A percentile compares a stretch with the other conserved stretches of the same genome.
Conservation (phyloP, 1,140 invertebrate genomes). For the Tyrophagus putrescentiae region DNA sequence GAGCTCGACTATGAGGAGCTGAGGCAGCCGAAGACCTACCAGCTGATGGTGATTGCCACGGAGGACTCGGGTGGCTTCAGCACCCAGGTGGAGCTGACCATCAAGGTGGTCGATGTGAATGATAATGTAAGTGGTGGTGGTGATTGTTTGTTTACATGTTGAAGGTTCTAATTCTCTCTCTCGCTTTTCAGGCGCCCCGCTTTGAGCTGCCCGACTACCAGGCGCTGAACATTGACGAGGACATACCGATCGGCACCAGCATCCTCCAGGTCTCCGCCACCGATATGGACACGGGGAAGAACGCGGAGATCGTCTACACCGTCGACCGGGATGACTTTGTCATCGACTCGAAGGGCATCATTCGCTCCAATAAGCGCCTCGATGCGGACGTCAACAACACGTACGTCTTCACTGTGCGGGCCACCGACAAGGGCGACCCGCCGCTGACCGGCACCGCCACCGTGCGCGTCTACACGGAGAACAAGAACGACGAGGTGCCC, state of each 20-base stretch:
- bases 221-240: constrained; percentile 84
- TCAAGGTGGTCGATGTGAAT: constrained; percentile 59
- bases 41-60: constrained; percentile 75
- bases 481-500: constrained; percentile 88
- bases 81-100: constrained; percentile 60
- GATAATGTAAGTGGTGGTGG: constrained; percentile 57
- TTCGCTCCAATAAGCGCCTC: constrained; percentile 77
- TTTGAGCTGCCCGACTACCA: constrained; percentile 89
- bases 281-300: constrained; percentile 75
- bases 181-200: constrained; percentile 72
- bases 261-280: constrained; percentile 60
- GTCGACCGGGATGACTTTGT: constrained; percentile 83
- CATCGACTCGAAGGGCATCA: constrained; percentile 74
- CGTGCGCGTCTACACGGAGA: constrained; percentile 82
- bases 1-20: constrained; percentile 88
- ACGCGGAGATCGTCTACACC: constrained; percentile 81
- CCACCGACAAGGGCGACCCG: constrained; percentile 81
- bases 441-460: constrained; percentile 78
- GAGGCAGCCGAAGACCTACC: constrained; percentile 78
- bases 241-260: constrained; percentile 72
- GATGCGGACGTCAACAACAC: constrained; percentile 90
- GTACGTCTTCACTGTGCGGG: constrained; percentile 82
- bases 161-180: constrained; percentile 60
- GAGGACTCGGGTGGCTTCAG: constrained; percentile 90
- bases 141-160: too few relatives aligned